Percentiles rank a stretch among this genome's conserved stretches.
These are phyloP conservation scores for roundworm (Caenorhabditis elegans) DNA, from an alignment of 1,140 invertebrate species.

Conservation along the genomic window WBcel235 BX284604.4:5893001-5893500, in stretches of 20 bases:
- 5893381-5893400: no score
- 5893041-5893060: not conserved
- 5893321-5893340: no score
- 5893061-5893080: not conserved
- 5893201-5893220: not conserved
- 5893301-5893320: not conserved
- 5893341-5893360: no score
- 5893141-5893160: not conserved
- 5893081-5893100: not conserved
- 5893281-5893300: not conserved
- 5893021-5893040: slow-evolving; percentile 3
- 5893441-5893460: no score
- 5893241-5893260: no score
- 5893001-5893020: slow-evolving; percentile 13
- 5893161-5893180: not conserved
- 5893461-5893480: no score
- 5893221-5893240: not conserved
- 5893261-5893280: not conserved
- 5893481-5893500: no score
- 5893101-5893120: not conserved
- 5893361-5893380: no score
- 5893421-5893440: no score
- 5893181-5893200: slow-evolving; percentile 21
- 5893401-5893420: no score
- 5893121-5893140: not conserved